Percentiles rank a stretch among this genome's conserved stretches.
These are phyloP conservation scores for Anticlea derivata DNA, from an alignment of 2,888 invertebrate genomes.

Conservation along the genomic window DNA sequence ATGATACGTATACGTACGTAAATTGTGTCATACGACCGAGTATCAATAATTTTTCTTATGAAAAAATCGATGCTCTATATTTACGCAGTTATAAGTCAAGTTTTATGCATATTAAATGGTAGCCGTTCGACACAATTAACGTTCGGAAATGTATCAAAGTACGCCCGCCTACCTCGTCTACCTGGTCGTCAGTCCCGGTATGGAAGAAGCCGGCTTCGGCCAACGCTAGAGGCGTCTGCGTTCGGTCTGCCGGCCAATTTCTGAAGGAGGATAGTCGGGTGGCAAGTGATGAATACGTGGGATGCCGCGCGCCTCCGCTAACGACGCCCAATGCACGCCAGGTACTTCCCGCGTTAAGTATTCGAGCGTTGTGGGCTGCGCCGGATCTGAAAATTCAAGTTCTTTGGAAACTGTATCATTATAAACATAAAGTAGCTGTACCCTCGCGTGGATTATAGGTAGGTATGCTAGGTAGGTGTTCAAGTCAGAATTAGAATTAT, in stretches of 20 bases:
- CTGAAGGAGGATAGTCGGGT: conserved; percentile 87
- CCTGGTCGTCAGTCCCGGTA: conserved; percentile 87
- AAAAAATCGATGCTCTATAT: no score
- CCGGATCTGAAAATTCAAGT: conserved; percentile 52
- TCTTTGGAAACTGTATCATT: no score
- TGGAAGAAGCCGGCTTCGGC: conserved; percentile 96
- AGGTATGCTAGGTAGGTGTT: no score
- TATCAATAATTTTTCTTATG: no score
- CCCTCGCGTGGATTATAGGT: no score
- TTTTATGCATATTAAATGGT: background rate
- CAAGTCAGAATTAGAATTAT: no score
- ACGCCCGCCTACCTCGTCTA: conserved; percentile 40
- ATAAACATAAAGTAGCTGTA: no score
- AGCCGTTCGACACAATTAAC: background rate
- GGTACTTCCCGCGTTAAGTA: conserved; percentile 60
- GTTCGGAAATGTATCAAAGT: conserved; percentile 1
- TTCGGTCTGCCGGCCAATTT: conserved; percentile 89
- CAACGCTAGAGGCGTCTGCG: conserved; percentile 89
- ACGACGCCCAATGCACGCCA: conserved; percentile 72
- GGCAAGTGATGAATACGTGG: conserved; percentile 87
- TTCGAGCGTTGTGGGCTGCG: conserved; percentile 66
- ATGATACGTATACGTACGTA: background rate
- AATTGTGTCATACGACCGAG: background rate
- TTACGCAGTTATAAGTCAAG: no score
- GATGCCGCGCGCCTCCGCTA: conserved; percentile 80